Conservation (phyloP, 2,797 vertebrate species). For the Chelidonichthys spinosus region DNA sequence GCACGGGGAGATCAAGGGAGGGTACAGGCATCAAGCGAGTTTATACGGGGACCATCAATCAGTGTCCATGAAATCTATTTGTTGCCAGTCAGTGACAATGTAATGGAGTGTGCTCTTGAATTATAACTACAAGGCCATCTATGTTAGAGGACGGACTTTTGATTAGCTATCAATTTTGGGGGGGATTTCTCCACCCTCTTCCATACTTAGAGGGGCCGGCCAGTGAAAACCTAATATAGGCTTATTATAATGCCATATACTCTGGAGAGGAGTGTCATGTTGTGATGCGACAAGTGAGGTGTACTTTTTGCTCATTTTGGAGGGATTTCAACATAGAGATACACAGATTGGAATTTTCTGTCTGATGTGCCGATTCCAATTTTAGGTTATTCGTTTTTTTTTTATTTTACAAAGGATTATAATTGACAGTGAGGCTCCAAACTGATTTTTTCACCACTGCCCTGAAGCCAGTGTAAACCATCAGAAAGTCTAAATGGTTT, state of each 20-base stretch:
- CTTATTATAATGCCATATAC: background rate
- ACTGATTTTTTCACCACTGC: background rate
- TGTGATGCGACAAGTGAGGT: background rate
- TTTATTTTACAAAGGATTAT: too few species aligned
- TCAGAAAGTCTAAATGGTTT: background rate
- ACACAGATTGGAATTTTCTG: too few species aligned
- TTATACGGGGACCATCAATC: constrained; percentile 16
- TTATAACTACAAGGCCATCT: background rate
- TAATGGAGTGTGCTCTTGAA: constrained; percentile 25
- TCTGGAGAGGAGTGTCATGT: background rate
- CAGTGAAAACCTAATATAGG: constrained; percentile 5
- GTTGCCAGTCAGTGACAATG: constrained; percentile 14
- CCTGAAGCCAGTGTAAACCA: background rate
- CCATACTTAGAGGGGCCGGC: background rate
- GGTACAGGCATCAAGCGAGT: constrained; percentile 32
- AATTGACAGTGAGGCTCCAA: too few species aligned
- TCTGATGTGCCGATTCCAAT: too few species aligned
- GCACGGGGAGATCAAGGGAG: constrained; percentile 13
- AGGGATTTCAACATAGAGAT: background rate
- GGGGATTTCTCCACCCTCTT: too few species aligned
- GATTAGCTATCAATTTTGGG: constrained; percentile 14
- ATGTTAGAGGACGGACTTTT: constrained; percentile 3
- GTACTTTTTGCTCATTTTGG: background rate
- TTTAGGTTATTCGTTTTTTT: too few species aligned
- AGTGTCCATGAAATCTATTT: constrained; percentile 29